phyloP scores from a whole-genome alignment of 2,797 vertebrate genomes.

The Lagorchestes hirsutus region DNA sequence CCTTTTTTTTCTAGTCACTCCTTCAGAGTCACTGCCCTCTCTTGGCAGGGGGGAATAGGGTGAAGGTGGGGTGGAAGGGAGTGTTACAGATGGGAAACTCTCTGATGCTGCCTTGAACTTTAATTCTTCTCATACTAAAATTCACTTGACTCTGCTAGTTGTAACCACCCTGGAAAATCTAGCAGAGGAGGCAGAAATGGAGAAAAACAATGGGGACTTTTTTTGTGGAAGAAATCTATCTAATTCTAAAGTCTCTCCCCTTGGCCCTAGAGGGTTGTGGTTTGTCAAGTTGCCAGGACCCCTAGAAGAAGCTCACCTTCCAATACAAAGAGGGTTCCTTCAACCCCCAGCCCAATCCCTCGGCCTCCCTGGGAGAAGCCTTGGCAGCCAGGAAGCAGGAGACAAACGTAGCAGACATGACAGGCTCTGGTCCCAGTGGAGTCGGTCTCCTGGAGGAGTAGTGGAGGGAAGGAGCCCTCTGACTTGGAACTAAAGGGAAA shows the following conservation, averaged over 20 bases:
- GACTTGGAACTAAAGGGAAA: slow-evolving; percentile 13
- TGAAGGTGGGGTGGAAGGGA: background rate
- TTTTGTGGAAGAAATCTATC: background rate
- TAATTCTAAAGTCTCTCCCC: background rate
- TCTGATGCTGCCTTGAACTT: background rate
- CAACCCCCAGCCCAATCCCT: background rate
- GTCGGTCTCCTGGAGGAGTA: background rate
- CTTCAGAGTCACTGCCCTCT: background rate
- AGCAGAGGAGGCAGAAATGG: background rate
- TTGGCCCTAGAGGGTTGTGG: background rate
- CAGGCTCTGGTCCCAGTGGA: slow-evolving; percentile 10
- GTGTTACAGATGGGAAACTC: background rate
- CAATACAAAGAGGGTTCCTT: background rate
- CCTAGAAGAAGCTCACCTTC: background rate
- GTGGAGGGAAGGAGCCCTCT: slow-evolving; percentile 57
- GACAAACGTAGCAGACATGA: background rate
- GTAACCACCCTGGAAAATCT: background rate
- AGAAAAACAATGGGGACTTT: background rate
- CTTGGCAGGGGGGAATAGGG: background rate
- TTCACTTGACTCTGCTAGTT: background rate
- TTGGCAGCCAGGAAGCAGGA: background rate
- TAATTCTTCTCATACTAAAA: background rate
- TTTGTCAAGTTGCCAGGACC: background rate
- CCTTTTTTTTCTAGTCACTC: background rate
- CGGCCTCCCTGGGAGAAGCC: background rate